Evolutionary conservation across 2,113 vertebrate species (phyloP), one percentile per base, ranked within the genome.

Genomic region (Solea solea): DNA sequence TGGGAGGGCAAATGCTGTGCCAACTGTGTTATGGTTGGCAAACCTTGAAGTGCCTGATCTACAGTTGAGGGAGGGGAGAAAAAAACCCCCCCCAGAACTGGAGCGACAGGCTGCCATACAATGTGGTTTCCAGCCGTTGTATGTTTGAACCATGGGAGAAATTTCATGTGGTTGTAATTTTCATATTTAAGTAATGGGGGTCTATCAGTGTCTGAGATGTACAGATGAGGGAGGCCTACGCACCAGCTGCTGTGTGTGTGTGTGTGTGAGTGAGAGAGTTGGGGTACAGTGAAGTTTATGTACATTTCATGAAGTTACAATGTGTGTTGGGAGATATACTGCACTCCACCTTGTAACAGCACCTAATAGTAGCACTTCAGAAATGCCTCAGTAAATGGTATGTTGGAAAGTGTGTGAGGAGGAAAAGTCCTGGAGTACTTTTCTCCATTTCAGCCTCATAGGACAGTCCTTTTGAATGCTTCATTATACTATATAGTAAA

Each of bases 151-250:
- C 83, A 85, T 82, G 80, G 84, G 82, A 84, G 81, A 90, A 88
- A 80, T 89, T 86, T 93, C 92, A 93, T 86, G 89, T 92, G 93
- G 86, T 91, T 91, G 87, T 82, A 89, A 93, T 93, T 94, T 93
- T 92, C 86, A 77, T 91, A 90, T 93, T 91, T 91, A 89, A 83
- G 80, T 87, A 91, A 92, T 91, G 70, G 83, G 71, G 68, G 52
- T 90, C 71, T 88, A 86, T 86, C 84, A 81, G 80, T 68, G 84
- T 81, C 64, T 81, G 68, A 84, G 82, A 85, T 85, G 85, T 70
- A 81, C 88, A 79, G 85, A 81, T 82, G 76, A 51, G 58, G 51
- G 34, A 49, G 45, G 9, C 48, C 72, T 67, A 41, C 61, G 72
- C 60, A 27, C 68, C 73, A 74, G 77, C 76, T 62, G 78, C 65